Percentiles rank a stretch among this genome's conserved stretches.
These are phyloP conservation scores for Lerema accius DNA, from an alignment of 1,140 invertebrate species.

Conservation along the genomic window DNA sequence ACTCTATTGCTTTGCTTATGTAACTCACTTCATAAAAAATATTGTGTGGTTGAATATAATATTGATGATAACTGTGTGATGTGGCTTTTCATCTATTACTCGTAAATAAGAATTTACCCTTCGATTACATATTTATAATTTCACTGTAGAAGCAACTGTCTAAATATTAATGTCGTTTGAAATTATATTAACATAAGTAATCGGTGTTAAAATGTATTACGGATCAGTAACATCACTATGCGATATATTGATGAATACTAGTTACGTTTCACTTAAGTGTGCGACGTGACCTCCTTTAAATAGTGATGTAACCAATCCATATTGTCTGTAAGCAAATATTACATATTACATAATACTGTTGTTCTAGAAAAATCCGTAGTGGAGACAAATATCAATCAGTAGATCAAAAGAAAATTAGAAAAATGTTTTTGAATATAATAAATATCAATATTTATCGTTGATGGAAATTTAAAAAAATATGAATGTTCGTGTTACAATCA, in stretches of 20 bases:
- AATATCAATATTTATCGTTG: no score
- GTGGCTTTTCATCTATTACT: no score
- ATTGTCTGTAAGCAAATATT: neutral
- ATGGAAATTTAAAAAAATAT: no score
- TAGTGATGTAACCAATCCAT: conserved; percentile 28
- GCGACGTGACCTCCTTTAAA: conserved; percentile 2
- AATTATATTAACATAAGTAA: conserved; percentile 1
- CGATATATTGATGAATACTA: neutral
- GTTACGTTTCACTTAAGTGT: conserved; percentile 13
- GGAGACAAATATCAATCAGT: neutral
- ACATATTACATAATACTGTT: neutral
- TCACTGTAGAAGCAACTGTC: neutral
- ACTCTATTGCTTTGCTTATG: conserved; percentile 44
- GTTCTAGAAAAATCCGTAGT: neutral
- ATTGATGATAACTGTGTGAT: conserved; percentile 2
- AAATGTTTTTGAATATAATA: neutral
- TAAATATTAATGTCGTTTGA: conserved; percentile 1
- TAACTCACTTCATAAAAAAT: conserved; percentile 13
- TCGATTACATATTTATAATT: neutral
- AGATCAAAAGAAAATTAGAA: neutral
- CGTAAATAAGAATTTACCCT: no score
- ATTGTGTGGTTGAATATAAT: conserved; percentile 30
- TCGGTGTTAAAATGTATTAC: conserved; percentile 24
- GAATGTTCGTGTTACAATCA: no score
- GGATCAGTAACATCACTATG: conserved; percentile 31